phyloP scores from a whole-genome alignment of 1,140 invertebrate genomes.

The Campodea augens region DNA sequence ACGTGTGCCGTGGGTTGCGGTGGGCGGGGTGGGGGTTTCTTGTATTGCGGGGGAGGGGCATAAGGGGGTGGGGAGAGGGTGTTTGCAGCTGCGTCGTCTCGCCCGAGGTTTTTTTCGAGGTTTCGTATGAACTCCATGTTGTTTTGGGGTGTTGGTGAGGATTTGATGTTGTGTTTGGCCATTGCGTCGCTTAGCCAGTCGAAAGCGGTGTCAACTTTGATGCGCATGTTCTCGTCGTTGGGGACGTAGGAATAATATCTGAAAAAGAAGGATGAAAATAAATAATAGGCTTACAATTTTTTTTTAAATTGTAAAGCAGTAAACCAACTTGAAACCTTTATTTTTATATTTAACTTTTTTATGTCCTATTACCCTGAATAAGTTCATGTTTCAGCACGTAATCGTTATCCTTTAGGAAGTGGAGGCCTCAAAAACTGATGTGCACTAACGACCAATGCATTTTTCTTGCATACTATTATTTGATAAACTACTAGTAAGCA shows the following conservation, averaged over 20 bases:
- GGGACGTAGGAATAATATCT: background rate
- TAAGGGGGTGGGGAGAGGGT: slow-evolving; percentile 19
- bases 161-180: background rate
- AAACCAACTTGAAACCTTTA: background rate
- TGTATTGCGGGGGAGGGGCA: slow-evolving; percentile 20
- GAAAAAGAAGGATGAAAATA: background rate
- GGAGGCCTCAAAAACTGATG: background rate
- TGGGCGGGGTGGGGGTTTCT: slow-evolving; percentile 24
- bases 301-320: background rate
- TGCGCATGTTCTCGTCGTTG: background rate
- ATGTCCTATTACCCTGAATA: too few species aligned
- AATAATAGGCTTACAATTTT: background rate
- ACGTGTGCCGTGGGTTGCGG: slow-evolving; percentile 13
- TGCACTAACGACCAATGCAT: background rate
- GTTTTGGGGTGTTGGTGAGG: background rate
- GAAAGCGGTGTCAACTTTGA: background rate
- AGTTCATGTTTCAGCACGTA: background rate
- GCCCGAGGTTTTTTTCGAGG: slow-evolving; percentile 36
- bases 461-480: background rate
- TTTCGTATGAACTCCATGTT: slow-evolving; percentile 30
- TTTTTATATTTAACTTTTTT: too few species aligned
- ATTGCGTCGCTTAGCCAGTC: background rate
- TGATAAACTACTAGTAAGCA: background rate
- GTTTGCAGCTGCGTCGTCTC: slow-evolving; percentile 30
- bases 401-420: background rate